phyloP scores from a whole-genome alignment of 2,797 vertebrate genomes.

The Alcedo atthis region DNA sequence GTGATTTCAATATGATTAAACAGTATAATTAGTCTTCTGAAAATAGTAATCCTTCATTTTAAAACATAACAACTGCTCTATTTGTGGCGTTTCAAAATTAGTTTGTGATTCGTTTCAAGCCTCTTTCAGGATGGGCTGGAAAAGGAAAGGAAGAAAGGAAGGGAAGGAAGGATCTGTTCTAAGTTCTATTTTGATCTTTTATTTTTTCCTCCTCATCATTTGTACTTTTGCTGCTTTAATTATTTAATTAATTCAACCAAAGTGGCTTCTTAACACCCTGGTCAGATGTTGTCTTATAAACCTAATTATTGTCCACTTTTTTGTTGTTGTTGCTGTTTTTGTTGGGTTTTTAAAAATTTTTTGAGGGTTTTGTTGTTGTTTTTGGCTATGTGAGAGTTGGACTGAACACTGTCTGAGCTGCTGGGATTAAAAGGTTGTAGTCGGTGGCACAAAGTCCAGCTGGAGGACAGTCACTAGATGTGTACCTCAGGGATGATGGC shows the following conservation, averaged over 20 bases:
- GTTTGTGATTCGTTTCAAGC: not conserved
- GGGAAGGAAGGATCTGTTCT: not conserved
- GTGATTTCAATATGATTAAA: not conserved
- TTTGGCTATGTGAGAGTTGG: not conserved
- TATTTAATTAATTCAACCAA: not conserved
- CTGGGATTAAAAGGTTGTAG: not conserved
- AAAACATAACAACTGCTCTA: not conserved
- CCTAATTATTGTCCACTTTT: rapidly evolving
- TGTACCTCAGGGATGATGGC: not conserved
- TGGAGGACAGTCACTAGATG: not conserved
- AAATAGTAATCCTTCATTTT: not conserved
- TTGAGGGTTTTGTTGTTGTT: not conserved
- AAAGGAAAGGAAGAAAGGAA: not conserved
- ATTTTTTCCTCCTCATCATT: not conserved
- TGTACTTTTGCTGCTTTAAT: constrained; percentile 10
- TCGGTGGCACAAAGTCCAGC: not conserved
- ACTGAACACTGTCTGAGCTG: not conserved
- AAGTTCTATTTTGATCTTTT: not conserved
- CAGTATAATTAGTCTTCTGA: not conserved
- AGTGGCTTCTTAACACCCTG: not conserved
- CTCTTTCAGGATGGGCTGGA: not conserved
- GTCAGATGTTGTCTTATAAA: not conserved
- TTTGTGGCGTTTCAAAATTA: not conserved
- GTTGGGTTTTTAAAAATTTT: too few species aligned
- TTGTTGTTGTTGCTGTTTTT: too few species aligned